These are phyloP conservation scores for Pheosia tremula DNA, from an alignment of 2,888 invertebrate genomes.

Conservation along the genomic window DNA sequence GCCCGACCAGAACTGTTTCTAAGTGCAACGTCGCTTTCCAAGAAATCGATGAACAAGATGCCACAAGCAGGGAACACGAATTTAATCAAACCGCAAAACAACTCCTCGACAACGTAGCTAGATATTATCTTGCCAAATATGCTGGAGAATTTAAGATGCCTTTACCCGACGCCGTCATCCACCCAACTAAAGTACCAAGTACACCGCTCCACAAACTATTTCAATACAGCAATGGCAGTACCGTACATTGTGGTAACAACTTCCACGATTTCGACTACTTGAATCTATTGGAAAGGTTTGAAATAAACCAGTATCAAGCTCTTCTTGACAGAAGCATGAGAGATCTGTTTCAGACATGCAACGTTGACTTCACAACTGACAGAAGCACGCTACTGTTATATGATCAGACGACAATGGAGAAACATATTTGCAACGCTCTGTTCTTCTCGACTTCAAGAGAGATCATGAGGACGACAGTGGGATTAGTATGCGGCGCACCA, in stretches of 20 bases:
- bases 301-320: constrained; percentile 70
- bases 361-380: constrained; percentile 35
- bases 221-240: constrained; percentile 61
- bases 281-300: constrained; percentile 65
- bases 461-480: constrained; percentile 70
- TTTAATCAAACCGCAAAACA: constrained; percentile 35
- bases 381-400: constrained; percentile 56
- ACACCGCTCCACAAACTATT: constrained; percentile 62
- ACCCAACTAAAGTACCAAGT: constrained; percentile 41
- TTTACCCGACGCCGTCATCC: constrained; percentile 59
- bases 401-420: constrained; percentile 73
- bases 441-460: constrained; percentile 65
- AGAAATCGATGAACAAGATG: constrained; percentile 31
- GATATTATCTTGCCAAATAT: constrained; percentile 57
- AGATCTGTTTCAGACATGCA: constrained; percentile 58
- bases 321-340: constrained; percentile 61
- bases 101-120: constrained; percentile 52
- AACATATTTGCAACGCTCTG: constrained; percentile 62
- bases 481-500: constrained; percentile 67
- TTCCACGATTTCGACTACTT: constrained; percentile 70
- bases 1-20: constrained; percentile 25
- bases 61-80: constrained; percentile 6
- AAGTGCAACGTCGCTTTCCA: constrained; percentile 64
- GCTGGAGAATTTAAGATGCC: constrained; percentile 64
- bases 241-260: constrained; percentile 52